A percentile compares a stretch with the other conserved stretches of the same genome.
Evolutionary conservation across 2,113 vertebrate genomes (phyloP).

Genomic region (Tylochromis polylepis): DNA sequence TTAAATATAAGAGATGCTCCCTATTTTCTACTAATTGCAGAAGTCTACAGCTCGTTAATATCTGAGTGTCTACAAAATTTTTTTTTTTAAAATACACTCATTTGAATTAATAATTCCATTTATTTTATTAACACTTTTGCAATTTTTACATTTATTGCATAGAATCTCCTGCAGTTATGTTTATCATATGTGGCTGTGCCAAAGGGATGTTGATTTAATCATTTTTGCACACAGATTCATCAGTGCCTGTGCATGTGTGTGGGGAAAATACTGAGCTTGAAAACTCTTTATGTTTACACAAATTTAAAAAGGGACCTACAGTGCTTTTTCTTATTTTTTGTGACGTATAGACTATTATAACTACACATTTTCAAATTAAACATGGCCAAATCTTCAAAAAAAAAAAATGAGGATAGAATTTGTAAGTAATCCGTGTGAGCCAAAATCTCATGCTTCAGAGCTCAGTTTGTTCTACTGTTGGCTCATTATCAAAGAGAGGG

Average conservation of each 20-base stretch:
- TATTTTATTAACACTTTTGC: background rate
- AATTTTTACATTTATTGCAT: background rate
- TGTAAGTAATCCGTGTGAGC: background rate
- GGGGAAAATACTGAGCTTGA: background rate
- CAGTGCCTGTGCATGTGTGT: background rate
- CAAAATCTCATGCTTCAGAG: background rate
- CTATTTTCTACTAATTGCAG: background rate
- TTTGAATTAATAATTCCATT: background rate
- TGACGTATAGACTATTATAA: background rate
- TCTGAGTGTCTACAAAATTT: background rate
- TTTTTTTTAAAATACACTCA: background rate
- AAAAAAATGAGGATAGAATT: background rate
- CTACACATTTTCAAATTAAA: background rate
- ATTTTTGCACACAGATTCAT: background rate
- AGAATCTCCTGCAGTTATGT: background rate
- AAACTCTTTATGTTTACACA: background rate
- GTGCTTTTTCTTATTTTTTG: background rate
- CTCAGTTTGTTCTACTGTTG: background rate
- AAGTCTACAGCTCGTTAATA: background rate
- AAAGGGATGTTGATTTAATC: background rate
- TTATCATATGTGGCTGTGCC: background rate
- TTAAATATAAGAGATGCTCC: background rate
- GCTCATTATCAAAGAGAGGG: background rate
- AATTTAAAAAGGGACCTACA: background rate
- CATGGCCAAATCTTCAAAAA: background rate